Evolutionary conservation across 1,140 invertebrate species (phyloP), one percentile per base, ranked within the genome.

Genomic region (Globodera ellingtonae): DNA sequence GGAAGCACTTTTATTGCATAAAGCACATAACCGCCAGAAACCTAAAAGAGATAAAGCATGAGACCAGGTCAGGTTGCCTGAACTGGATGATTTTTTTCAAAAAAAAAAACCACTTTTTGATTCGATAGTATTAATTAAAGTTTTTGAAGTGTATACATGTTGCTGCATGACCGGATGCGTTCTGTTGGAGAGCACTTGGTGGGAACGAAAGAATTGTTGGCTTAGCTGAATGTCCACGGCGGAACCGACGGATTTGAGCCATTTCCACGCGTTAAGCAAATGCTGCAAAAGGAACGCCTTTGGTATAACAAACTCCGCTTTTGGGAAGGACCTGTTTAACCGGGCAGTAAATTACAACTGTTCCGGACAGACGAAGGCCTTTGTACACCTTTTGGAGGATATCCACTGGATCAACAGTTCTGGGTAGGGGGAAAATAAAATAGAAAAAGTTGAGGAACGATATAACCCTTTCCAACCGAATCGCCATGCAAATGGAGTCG

Each of bases 91-190:
- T 35, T 35, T 35, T 35, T 35, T 35, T 35, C 35, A 35, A 35
- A 35, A 35, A 35, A 35, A 35, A 35, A 35, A 35, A 35, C n/a
- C n/a, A n/a, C n/a, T n/a, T n/a, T 77, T 69, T 8, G 4, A 73
- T 15, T 4, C 35, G 47, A 73, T 56, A 50, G 21, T n/a, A 13
- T 62, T 1, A 15, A 18, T 56, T 18, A 74, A 74, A 52, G 4
- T 74, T 48, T 75, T 74, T 72, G 72, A 44, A 10, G 21, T 35
- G 15, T 4, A 24, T 65, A 82, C 70, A 18, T 56, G 18, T 75
- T 82, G 81, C 62, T 75, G 81, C 81, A 82, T 82, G 5, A 83
- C n/a, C 7, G 81, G 81, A 75, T 83, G 81, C 10, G 81, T 83
- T 75, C 79, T 47, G 56, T 76, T 62, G 71, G 81, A 21, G 13